Conservation (phyloP, 2,888 invertebrate species). For the Sericinus montela region DNA sequence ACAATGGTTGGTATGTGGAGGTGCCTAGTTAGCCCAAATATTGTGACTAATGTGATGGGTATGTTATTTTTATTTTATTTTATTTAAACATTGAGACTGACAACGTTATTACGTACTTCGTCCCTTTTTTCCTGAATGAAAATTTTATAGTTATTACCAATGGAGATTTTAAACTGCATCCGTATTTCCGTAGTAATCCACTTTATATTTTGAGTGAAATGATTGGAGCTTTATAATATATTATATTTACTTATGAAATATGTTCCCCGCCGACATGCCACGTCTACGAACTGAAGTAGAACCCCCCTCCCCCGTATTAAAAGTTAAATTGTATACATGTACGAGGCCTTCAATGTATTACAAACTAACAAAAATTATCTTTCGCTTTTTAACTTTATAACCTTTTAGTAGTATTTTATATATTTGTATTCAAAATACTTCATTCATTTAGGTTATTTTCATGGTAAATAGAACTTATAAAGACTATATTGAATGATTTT, state of each 20-base stretch:
- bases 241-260: constrained; percentile 1
- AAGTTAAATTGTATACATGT: constrained; percentile 9
- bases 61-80: constrained; percentile 1
- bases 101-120: too few relatives aligned
- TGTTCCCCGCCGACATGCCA: neutral
- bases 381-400: neutral
- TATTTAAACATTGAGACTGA: too few relatives aligned
- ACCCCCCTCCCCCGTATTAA: constrained; percentile 4
- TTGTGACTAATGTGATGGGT: constrained; percentile 9
- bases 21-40: constrained; percentile 2
- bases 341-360: neutral
- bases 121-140: neutral
- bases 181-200: neutral
- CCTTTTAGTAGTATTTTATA: neutral
- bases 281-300: constrained; percentile 1
- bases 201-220: neutral
- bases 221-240: constrained; percentile 8
- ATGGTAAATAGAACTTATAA: too few relatives aligned
- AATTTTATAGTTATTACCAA: neutral
- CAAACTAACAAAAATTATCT: constrained; percentile 1
- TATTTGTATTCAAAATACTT: too few relatives aligned
- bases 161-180: neutral
- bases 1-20: constrained; percentile 3
- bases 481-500: too few relatives aligned
- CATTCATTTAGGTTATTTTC: too few relatives aligned